Evolutionary conservation across 2,888 invertebrate species (phyloP), one percentile per base, ranked within the genome.

Genomic region (Cremastobaeus sp.): DNA sequence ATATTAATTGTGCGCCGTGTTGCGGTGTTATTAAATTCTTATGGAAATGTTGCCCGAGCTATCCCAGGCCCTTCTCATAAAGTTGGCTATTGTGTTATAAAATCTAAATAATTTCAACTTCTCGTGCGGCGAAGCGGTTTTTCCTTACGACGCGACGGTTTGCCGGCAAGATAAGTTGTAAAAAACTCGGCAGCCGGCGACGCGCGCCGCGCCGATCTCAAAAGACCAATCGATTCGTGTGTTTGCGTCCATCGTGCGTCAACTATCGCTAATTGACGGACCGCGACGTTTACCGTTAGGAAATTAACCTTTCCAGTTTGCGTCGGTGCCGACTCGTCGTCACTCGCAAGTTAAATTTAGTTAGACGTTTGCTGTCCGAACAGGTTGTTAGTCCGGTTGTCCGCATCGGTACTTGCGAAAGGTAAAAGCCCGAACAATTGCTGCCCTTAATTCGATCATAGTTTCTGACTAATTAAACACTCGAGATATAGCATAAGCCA

Each of bases 11-110:
- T 82, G 81, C 82, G 79, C 82, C 81, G 83, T 80, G 83, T 86
- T 85, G 84, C 83, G 84, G 84, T 86, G 82, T 86, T 86, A 87
- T 87, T 87, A 87, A 87, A 87, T 87, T 87, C 86, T 86, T 86
- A 86, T 86, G 86, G 84, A 86, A 86, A 86, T 86, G 80, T 78
- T 62, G 55, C 59, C 45, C 76, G 76, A 69, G 74, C 52, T 68
- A 75, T 66, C 64, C 65, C 66, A 45, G 60, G 75, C 70, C 66
- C 62, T 57, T 64, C 83, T 85, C 84, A 84, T 86, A 86, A 87
- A 85, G 82, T 85, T 85, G 77, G 83, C 83, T 85, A 86, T 86
- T 85, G 85, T 84, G 81, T 85, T 86, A 83, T 83, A 84, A 86
- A 86, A 85, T 87, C 83, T 85, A 85, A 87, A 87, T 86, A 86